phyloP scores from a whole-genome alignment of 2,888 invertebrate genomes.

The Meliscaeva auricollis region DNA sequence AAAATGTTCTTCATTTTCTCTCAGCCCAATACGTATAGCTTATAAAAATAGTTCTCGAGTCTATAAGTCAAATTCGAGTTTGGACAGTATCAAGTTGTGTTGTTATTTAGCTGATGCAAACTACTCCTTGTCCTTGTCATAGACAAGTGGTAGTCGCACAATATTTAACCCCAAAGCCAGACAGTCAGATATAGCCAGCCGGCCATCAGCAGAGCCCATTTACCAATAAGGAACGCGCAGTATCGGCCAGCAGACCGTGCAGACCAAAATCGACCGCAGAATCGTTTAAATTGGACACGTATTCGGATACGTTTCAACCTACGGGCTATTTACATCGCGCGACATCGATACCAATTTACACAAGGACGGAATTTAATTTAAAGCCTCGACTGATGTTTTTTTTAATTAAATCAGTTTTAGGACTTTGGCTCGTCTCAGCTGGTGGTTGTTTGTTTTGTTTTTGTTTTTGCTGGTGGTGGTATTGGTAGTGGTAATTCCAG shows the following conservation, averaged over 20 bases:
- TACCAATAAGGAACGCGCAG: conserved; percentile 64
- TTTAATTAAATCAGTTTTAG: conserved; percentile 75
- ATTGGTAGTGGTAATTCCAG: conserved; percentile 44
- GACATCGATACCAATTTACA: conserved; percentile 76
- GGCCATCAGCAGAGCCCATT: conserved; percentile 48
- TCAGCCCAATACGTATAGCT: too few species aligned
- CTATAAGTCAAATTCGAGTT: conserved; percentile 72
- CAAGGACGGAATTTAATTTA: conserved; percentile 75
- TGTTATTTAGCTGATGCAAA: conserved; percentile 34
- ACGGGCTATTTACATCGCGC: conserved; percentile 75
- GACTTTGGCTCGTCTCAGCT: conserved; percentile 26
- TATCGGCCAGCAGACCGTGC: neutral
- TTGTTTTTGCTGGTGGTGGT: conserved; percentile 1
- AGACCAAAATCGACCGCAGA: conserved; percentile 38
- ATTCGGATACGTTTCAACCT: conserved; percentile 72
- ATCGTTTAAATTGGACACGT: conserved; percentile 76
- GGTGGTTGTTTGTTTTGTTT: neutral
- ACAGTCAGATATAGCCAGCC: too few species aligned
- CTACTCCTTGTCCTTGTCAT: conserved; percentile 37
- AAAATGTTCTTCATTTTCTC: too few species aligned
- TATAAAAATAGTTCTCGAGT: too few species aligned
- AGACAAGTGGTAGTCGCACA: conserved; percentile 39
- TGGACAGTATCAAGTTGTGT: conserved; percentile 61
- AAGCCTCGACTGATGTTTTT: conserved; percentile 67
- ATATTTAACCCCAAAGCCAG: conserved; percentile 52